Evolutionary conservation across 2,888 invertebrate species (phyloP).

Genomic region (Oscheius sp.): DNA sequence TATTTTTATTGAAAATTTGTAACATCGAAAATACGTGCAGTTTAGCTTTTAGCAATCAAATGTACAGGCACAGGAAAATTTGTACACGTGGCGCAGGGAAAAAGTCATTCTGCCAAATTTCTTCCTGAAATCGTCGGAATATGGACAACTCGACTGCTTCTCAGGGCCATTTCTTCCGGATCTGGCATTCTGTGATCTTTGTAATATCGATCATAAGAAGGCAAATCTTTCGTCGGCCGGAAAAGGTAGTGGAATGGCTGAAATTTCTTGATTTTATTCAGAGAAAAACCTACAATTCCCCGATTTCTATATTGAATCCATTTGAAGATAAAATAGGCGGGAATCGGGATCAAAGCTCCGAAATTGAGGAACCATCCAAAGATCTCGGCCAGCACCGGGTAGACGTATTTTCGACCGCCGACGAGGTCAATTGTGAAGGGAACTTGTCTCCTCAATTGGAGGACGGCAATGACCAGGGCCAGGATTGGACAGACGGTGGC

Average conservation of each 20-base stretch:
- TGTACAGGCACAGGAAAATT: too few species aligned
- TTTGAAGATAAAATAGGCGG: conserved; percentile 13
- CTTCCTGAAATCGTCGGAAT: too few species aligned
- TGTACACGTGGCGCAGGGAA: background rate
- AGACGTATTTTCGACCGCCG: background rate
- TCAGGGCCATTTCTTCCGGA: background rate
- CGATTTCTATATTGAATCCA: background rate
- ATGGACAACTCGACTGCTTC: too few species aligned
- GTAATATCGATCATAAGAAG: conserved; percentile 17
- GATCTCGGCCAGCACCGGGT: conserved; percentile 26
- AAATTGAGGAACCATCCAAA: conserved; percentile 31
- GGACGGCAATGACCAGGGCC: conserved; percentile 6
- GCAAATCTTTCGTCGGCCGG: conserved; percentile 9
- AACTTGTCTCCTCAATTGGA: background rate
- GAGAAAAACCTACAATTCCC: too few species aligned
- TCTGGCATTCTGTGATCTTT: background rate
- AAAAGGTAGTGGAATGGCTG: conserved; percentile 14
- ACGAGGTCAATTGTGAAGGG: background rate
- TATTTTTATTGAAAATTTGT: too few species aligned
- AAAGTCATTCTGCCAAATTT: too few species aligned
- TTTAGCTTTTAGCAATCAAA: too few species aligned
- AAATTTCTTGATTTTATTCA: too few species aligned
- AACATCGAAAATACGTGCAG: too few species aligned
- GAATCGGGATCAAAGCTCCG: conserved; percentile 11
- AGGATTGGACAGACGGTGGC: conserved; percentile 14